A percentile compares a stretch with the other conserved stretches of the same genome.
Conservation (phyloP, 92 coral and sea anemone species). For the Porites cylindrica region DNA sequence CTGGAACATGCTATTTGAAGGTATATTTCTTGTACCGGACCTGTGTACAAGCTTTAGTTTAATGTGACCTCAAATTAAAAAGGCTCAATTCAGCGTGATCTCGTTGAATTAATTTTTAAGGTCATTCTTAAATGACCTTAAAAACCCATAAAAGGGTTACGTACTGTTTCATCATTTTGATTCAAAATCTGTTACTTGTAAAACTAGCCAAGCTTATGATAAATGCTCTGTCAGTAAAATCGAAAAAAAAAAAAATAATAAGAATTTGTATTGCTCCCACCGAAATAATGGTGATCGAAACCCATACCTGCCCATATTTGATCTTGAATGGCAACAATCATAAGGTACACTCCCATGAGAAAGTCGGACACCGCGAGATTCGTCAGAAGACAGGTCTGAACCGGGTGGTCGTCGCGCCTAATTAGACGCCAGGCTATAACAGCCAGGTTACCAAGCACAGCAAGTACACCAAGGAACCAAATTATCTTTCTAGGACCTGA, state of each 20-base stretch:
- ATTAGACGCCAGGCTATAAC: slow-evolving; percentile 63
- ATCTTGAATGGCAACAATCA: slow-evolving; percentile 72
- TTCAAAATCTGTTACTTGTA: neutral
- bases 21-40: no score
- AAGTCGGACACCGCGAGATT: slow-evolving; percentile 74
- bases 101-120: no score
- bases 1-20: no score
- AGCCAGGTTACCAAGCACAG: slow-evolving; percentile 59
- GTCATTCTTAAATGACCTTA: no score
- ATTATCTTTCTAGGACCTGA: slow-evolving; percentile 55
- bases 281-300: neutral
- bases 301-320: slow-evolving; percentile 30
- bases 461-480: slow-evolving; percentile 75
- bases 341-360: slow-evolving; percentile 68
- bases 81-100: no score
- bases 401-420: slow-evolving; percentile 64
- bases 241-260: no score
- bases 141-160: neutral
- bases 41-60: no score
- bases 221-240: neutral
- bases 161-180: neutral
- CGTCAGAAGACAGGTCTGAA: slow-evolving; percentile 77
- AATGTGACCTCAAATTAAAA: no score
- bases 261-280: no score
- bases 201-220: neutral